phyloP scores from a whole-genome alignment of 2,888 invertebrate genomes.

The Aspidapion aeneum region DNA sequence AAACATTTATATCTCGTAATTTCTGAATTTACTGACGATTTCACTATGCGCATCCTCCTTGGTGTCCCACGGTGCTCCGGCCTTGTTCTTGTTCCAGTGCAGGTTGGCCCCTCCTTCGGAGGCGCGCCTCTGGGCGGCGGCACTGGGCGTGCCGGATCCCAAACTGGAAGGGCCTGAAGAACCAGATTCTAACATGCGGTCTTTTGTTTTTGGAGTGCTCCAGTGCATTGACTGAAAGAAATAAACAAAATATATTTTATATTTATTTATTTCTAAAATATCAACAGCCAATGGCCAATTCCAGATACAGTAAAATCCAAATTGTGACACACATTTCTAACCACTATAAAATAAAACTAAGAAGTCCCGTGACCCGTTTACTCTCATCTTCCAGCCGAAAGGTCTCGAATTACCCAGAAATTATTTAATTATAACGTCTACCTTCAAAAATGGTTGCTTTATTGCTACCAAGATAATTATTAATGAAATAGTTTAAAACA shows the following conservation, averaged over 20 bases:
- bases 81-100: slow-evolving; percentile 58
- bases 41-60: slow-evolving; percentile 77
- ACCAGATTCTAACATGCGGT: slow-evolving; percentile 73
- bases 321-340: too few species aligned
- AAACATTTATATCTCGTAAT: slow-evolving; percentile 84
- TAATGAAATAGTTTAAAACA: too few species aligned
- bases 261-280: too few species aligned
- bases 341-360: too few species aligned
- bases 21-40: slow-evolving; percentile 83
- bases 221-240: slow-evolving; percentile 82
- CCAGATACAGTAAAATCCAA: too few species aligned
- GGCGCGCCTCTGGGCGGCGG: slow-evolving; percentile 66
- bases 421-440: too few species aligned
- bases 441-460: too few species aligned
- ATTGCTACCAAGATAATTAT: too few species aligned
- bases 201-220: slow-evolving; percentile 86
- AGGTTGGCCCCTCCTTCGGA: slow-evolving; percentile 86
- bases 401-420: too few species aligned
- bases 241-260: slow-evolving; percentile 10
- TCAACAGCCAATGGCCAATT: too few species aligned
- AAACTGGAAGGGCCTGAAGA: slow-evolving; percentile 57
- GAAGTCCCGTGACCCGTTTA: too few species aligned
- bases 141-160: slow-evolving; percentile 53
- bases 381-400: too few species aligned
- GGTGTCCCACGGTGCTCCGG: slow-evolving; percentile 51